These are phyloP conservation scores for Suricata suricatta DNA, from an alignment of 2,113 vertebrate species.

Conservation along the genomic window DNA sequence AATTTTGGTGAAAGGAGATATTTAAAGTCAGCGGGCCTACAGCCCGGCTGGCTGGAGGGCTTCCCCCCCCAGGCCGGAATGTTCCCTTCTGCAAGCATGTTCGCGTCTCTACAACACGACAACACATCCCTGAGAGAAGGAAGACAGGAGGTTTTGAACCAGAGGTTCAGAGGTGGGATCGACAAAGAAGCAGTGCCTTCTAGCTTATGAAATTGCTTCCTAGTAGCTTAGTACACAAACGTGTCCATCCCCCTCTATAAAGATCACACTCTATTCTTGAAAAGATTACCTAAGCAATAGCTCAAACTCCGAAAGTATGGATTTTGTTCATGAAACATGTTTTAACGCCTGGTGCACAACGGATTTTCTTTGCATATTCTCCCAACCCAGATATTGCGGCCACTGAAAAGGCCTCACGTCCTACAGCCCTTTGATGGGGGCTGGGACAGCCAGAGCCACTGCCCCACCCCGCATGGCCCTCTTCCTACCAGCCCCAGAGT, in stretches of 20 bases:
- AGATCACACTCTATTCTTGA: neutral
- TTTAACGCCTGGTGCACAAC: neutral
- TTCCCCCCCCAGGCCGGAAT: neutral
- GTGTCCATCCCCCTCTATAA: neutral
- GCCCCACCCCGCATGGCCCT: neutral
- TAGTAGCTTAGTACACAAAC: neutral
- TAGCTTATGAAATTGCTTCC: neutral
- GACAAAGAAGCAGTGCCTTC: neutral
- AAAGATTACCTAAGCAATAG: neutral
- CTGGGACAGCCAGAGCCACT: neutral
- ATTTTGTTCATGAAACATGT: neutral
- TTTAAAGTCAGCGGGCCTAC: neutral
- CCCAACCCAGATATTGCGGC: neutral
- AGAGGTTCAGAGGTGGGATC: neutral
- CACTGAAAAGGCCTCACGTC: neutral
- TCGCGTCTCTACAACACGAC: neutral
- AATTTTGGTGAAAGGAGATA: constrained; percentile 61
- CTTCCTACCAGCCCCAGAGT: neutral
- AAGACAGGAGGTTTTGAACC: neutral
- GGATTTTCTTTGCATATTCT: neutral
- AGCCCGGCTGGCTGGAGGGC: rapidly evolving
- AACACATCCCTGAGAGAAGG: neutral
- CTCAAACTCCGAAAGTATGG: neutral
- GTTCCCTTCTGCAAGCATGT: neutral
- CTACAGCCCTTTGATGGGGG: neutral